A percentile compares a stretch with the other conserved stretches of the same genome.
Conservation (phyloP, 2,888 invertebrate genomes). For the Balanococcus diminutus region DNA sequence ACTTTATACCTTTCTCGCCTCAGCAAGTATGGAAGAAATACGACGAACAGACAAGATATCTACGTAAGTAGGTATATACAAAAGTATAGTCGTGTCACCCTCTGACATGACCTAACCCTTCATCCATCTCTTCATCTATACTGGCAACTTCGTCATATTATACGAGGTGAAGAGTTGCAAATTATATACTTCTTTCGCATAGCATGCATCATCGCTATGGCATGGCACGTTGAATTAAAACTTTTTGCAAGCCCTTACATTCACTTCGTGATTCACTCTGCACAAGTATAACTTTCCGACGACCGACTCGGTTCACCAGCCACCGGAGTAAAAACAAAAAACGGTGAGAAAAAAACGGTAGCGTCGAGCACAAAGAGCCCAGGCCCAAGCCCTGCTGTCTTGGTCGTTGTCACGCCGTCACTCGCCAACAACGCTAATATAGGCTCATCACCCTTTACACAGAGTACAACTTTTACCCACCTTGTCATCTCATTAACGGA, state of each 20-base stretch:
- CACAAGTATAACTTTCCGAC: background rate
- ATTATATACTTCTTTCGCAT: background rate
- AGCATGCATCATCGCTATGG: background rate
- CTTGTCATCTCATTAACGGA: constrained; percentile 31
- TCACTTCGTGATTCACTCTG: background rate
- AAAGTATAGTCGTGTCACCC: background rate
- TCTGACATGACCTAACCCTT: background rate
- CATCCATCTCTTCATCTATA: background rate
- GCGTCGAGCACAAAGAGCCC: background rate
- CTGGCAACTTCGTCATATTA: background rate
- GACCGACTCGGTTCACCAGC: background rate
- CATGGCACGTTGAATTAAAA: background rate
- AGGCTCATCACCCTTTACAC: constrained; percentile 12
- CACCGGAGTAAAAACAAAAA: too few species aligned
- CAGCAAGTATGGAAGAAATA: background rate
- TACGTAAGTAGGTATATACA: background rate
- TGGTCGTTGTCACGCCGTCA: background rate
- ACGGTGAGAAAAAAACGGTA: background rate
- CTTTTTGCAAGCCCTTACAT: background rate
- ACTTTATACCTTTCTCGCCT: background rate
- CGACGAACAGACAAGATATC: background rate
- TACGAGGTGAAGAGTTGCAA: background rate
- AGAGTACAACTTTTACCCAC: background rate
- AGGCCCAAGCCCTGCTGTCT: too few species aligned
- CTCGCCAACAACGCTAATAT: background rate